These are phyloP conservation scores for Aramus guarauna DNA, from an alignment of 2,113 vertebrate genomes.

Conservation along the genomic window DNA sequence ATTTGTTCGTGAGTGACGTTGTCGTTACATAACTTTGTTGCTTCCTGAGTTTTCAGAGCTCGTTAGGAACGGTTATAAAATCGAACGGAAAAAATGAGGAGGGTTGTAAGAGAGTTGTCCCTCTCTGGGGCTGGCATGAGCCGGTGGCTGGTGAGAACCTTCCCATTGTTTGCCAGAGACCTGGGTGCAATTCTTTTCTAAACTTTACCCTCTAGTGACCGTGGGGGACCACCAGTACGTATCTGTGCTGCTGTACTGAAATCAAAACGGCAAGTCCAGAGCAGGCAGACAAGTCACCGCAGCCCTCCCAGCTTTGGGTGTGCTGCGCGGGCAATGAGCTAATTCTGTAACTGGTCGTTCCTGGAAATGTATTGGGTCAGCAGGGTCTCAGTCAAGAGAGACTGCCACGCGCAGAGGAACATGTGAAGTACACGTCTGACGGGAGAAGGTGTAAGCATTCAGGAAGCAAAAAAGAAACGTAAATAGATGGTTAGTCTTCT, in stretches of 20 bases:
- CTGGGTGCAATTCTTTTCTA: background rate
- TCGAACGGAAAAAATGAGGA: background rate
- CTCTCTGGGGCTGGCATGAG: background rate
- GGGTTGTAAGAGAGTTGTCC: rapidly evolving
- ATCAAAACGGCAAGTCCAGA: background rate
- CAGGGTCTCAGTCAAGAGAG: background rate
- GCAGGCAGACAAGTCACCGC: background rate
- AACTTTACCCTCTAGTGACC: background rate
- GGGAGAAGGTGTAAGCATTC: background rate
- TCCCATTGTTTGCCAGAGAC: rapidly evolving
- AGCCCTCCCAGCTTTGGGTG: background rate
- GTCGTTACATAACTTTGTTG: background rate
- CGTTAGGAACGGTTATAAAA: background rate
- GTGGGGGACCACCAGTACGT: rapidly evolving
- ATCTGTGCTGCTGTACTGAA: background rate
- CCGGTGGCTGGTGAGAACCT: rapidly evolving
- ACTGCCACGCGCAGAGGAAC: background rate
- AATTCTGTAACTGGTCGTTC: background rate
- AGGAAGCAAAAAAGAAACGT: background rate
- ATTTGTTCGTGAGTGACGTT: background rate
- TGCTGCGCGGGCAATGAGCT: background rate
- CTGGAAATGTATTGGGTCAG: no score
- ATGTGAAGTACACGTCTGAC: background rate
- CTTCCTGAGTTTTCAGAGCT: background rate
- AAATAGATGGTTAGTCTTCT: background rate